A percentile compares a stretch with the other conserved stretches of the same genome.
Conservation (phyloP, 2,113 vertebrate species). For the Petrocephalus zakoni region DNA sequence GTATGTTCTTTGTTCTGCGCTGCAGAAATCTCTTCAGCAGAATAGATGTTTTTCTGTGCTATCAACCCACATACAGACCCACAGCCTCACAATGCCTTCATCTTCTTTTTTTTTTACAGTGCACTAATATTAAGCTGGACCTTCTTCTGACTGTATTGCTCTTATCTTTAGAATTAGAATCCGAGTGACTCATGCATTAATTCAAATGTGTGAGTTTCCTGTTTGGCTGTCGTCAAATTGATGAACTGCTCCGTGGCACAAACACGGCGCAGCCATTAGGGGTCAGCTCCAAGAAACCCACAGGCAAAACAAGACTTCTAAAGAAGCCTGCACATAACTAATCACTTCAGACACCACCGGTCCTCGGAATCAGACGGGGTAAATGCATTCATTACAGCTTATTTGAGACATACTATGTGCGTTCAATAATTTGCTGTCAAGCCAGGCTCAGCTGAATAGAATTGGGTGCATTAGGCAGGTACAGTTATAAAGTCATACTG, state of each 20-base stretch:
- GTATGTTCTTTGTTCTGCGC: neutral
- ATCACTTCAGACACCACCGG: neutral
- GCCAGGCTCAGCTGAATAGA: neutral
- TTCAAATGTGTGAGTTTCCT: neutral
- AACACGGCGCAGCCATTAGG: neutral
- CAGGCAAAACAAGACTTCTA: neutral
- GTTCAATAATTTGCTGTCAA: neutral
- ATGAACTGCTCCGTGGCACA: neutral
- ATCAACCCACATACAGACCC: neutral
- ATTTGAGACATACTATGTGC: neutral
- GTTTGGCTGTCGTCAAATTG: neutral
- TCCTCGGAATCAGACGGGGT: neutral
- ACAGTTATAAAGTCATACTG: neutral
- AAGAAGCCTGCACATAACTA: neutral
- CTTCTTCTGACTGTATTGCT: neutral
- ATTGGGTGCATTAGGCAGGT: neutral
- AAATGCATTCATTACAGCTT: neutral
- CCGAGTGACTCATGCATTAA: neutral
- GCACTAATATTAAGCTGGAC: neutral
- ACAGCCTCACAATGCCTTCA: neutral
- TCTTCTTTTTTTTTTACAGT: neutral
- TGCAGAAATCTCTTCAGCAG: neutral
- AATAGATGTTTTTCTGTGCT: neutral
- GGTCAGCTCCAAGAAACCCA: neutral
- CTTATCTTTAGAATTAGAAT: neutral